These are phyloP conservation scores for Masnerella sp. DNA, from an alignment of 2,888 invertebrate species.

Conservation along the genomic window DNA sequence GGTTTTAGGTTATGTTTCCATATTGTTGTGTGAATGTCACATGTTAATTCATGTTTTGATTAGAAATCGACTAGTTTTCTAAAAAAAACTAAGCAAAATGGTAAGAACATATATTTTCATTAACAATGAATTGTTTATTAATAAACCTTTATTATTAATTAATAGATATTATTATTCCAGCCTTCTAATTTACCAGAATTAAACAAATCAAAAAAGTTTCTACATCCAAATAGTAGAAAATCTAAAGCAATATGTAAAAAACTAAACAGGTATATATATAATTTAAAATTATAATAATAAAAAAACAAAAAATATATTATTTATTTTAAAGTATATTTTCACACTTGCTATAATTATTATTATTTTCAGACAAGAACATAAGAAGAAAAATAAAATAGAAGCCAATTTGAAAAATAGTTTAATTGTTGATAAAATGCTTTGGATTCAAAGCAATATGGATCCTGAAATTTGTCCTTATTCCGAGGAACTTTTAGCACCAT, in stretches of 20 bases:
- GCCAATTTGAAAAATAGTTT: conserved; percentile 86
- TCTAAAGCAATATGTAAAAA: conserved; percentile 86
- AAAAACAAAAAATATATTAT: neutral
- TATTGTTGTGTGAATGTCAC: too few relatives aligned
- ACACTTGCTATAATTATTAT: neutral
- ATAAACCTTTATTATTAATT: neutral
- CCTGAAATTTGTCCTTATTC: conserved; percentile 80
- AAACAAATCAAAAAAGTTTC: conserved; percentile 69
- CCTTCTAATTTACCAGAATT: conserved; percentile 53
- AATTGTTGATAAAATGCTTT: conserved; percentile 86
- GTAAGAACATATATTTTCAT: too few relatives aligned
- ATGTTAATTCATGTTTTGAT: too few relatives aligned
- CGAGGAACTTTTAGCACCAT: conserved; percentile 81
- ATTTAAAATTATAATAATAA: conserved; percentile 25
- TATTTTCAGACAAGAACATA: conserved; percentile 79
- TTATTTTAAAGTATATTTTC: conserved; percentile 7
- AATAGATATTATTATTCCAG: conserved; percentile 51
- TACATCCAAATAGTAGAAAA: conserved; percentile 91
- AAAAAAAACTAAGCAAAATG: too few relatives aligned
- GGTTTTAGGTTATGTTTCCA: too few relatives aligned
- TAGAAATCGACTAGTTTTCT: too few relatives aligned
- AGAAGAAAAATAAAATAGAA: conserved; percentile 82
- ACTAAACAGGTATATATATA: conserved; percentile 80
- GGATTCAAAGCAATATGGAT: conserved; percentile 85
- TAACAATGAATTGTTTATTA: neutral